Conservation (phyloP, 2,797 vertebrate species). For the Pagetopsis macropterus region DNA sequence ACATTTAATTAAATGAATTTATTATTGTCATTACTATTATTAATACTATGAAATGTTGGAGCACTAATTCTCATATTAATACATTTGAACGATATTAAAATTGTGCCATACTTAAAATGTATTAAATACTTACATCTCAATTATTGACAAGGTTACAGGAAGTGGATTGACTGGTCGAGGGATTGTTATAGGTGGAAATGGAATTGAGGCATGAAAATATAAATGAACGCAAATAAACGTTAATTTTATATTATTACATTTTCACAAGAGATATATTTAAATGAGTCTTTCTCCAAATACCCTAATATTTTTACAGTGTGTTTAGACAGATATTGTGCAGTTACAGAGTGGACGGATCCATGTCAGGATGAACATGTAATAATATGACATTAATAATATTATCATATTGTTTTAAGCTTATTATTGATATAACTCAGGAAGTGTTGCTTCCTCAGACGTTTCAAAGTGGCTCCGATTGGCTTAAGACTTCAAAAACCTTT, state of each 20-base stretch:
- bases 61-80: background rate
- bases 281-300: background rate
- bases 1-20: slow-evolving; percentile 6
- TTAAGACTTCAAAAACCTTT: slow-evolving; percentile 24
- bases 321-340: background rate
- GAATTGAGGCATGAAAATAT: background rate
- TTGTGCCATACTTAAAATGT: too few relatives aligned
- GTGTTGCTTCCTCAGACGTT: background rate
- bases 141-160: background rate
- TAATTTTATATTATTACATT: background rate
- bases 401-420: slow-evolving; percentile 2
- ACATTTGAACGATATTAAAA: background rate
- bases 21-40: background rate
- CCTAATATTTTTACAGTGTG: background rate
- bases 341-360: background rate
- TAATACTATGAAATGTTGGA: background rate
- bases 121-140: too few relatives aligned
- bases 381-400: background rate
- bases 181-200: background rate
- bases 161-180: too few relatives aligned
- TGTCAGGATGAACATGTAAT: background rate
- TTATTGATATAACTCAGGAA: slow-evolving; percentile 8
- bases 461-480: slow-evolving; percentile 4
- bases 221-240: background rate
- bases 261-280: background rate